These are phyloP conservation scores for Troglohyphantes excavatus DNA, from an alignment of 2,888 invertebrate species.

Conservation along the genomic window DNA sequence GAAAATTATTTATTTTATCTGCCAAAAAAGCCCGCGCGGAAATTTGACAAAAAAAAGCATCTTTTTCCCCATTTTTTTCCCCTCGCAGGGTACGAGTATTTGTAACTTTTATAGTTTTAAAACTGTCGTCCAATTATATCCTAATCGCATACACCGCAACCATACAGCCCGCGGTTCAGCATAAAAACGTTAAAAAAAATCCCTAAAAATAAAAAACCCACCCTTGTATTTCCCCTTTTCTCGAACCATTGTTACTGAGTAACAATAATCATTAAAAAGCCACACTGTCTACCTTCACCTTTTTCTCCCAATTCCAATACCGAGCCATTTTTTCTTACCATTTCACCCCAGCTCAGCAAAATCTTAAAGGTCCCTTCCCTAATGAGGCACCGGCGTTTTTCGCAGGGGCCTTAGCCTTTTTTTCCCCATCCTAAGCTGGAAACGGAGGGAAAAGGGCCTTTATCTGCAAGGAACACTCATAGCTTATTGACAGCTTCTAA, in stretches of 20 bases:
- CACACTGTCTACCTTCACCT: conserved; percentile 51
- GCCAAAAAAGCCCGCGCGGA: conserved; percentile 1
- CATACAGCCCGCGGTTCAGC: conserved; percentile 30
- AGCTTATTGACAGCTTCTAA: conserved; percentile 79
- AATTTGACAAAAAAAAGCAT: conserved; percentile 39
- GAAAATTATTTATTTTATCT: conserved; percentile 60
- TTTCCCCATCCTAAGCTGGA: conserved; percentile 53
- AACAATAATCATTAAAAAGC: conserved; percentile 79
- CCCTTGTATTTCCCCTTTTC: conserved; percentile 47
- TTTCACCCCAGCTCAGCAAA: conserved; percentile 66
- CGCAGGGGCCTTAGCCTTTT: conserved; percentile 27
- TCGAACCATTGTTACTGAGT: conserved; percentile 72
- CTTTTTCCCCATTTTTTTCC: conserved; percentile 12
- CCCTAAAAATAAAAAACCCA: not conserved
- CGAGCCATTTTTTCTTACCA: conserved; percentile 12
- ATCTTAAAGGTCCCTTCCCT: conserved; percentile 66
- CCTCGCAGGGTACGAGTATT: not conserved
- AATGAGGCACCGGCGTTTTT: conserved; percentile 67
- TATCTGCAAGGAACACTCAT: conserved; percentile 78
- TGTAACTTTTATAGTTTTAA: conserved; percentile 59
- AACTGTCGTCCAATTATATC: conserved; percentile 73
- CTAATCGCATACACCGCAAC: conserved; percentile 69
- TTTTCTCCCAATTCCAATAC: conserved; percentile 16
- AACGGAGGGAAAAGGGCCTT: conserved; percentile 73
- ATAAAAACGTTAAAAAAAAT: conserved; percentile 33